Base-by-base conservation (phyloP, 2,113 vertebrate species). In the Clarias magur region DNA sequence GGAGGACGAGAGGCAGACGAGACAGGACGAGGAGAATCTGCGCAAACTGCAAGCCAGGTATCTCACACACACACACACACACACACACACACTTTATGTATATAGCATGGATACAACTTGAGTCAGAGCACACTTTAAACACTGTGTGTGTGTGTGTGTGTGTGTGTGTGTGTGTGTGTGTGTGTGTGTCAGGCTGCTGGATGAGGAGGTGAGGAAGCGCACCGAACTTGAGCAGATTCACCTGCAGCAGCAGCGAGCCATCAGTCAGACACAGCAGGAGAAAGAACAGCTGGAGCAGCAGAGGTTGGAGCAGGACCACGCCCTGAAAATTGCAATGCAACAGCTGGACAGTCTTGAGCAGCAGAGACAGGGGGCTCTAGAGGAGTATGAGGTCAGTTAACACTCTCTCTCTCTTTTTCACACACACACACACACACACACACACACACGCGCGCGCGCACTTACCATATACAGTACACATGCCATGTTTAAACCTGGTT, bases 31-130 rank as follows among this genome's bases (percentile, higher is more conserved):
- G 89, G 98, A 99, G 93, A 94, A 91, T 0, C 95, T 98, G 83
- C 96, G 98, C 78, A 96, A 93, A 89, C 96, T 98, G 80, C 98
- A 99, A 90, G 95, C 96, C 91, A 96, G 97, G 98, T 99, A 83
- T 42, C 30, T 34, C 3, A n/a, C 11, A 53, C 54, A n/a, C 21
- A 21, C 57, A 59, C 56, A n/a, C n/a, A n/a, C n/a, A n/a, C n/a
- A n/a, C 63, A 60, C 30, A 12, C 63, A 83, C 17, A 25, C 15
- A 11, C 19, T 17, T 19, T 42, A 42, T 23, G 48, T 79, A 56
- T 57, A 79, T 30, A 11, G 6, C 13, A 56, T 25, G 38, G 73
- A n/a, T 80, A 17, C 9, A 38, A 80, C 5, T 23, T 62, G 57
- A 80, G 10, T 38, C n/a, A 30, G 53, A 79, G 9, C n/a, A 3